These are phyloP conservation scores for Crotalus viridis DNA, from an alignment of 2,113 vertebrate species.

Conservation along the genomic window DNA sequence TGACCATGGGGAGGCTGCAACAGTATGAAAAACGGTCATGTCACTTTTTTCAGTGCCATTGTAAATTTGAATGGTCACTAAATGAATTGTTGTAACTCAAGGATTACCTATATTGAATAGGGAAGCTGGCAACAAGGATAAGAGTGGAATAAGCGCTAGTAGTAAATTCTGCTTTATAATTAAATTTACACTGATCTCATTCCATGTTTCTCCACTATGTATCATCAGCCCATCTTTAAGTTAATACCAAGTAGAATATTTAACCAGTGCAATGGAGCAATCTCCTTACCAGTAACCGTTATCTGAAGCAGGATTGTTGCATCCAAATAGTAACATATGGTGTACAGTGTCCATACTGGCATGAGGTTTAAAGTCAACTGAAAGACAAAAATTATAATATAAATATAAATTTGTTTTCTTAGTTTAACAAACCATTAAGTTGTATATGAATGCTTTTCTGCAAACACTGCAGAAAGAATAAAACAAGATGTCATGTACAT, in stretches of 20 bases:
- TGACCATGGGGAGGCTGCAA: not conserved
- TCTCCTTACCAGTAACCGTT: constrained; percentile 85
- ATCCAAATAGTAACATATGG: constrained; percentile 95
- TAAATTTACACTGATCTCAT: not conserved
- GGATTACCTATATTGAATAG: not conserved
- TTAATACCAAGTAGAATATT: not conserved
- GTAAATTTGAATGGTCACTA: not conserved
- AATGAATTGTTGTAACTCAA: not conserved
- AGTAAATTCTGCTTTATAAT: not conserved
- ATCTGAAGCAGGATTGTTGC: constrained; percentile 82
- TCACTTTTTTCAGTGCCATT: not conserved
- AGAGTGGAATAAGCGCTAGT: not conserved
- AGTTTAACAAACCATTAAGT: not conserved
- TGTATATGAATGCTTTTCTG: not conserved
- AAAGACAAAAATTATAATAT: constrained; percentile 47
- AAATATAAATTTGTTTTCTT: not conserved
- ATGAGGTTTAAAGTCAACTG: constrained; percentile 95
- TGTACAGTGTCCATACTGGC: constrained; percentile 96
- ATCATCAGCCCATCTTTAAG: not conserved
- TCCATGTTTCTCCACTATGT: not conserved
- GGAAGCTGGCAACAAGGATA: not conserved
- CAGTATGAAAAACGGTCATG: not conserved
- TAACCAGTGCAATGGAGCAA: not conserved
- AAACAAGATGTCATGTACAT: not conserved
- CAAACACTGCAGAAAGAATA: not conserved